Evolutionary conservation across 2,888 invertebrate species (phyloP), one percentile per base, ranked within the genome.

Genomic region (Psylliodes chrysocephalus): DNA sequence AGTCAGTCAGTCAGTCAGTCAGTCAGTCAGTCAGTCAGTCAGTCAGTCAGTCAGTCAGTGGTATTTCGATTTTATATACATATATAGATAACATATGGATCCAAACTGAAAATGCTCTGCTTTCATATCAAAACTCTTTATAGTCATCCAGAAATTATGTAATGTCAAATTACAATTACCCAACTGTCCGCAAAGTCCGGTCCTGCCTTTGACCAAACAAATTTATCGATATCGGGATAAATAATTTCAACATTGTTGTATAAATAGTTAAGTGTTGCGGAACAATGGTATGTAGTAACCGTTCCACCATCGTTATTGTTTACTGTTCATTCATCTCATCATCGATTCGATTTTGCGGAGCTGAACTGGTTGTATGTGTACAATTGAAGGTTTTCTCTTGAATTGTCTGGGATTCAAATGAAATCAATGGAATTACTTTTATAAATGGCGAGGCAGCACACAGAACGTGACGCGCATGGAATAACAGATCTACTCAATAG

Each of bases 341-440:
- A 47, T 28, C 49, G 56, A 40, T 56, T 42, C 33, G 55, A 60
- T 64, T n/a, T 56, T 52, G 54, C 35, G 57, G 46, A 55, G 57
- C 33, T 47, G 18, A 59, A 59, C 59, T 49, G 14, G 49, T 28
- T n/a, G 49, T 49, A 25, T 28, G 28, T 28, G 59, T 40, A 49
- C 49, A 59, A 38, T 15, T 59, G 49, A 47, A 56, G 46, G 54
- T 57, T 65, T 64, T 65, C 68, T 61, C 69, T 71, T 71, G 72
- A 71, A 72, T 71, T 68, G 68, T 68, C 64, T 42, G 51, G 60
- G 64, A 70, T 69, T 67, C 69, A 67, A 67, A 70, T 70, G 66
- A 61, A 69, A 71, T 72, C 72, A 70, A 68, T 72, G 66, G 64
- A 67, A 70, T 71, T 69, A 66, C 67, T 65, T 62, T 72, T 68